Evolutionary conservation across 2,888 invertebrate species (phyloP).

Genomic region (Apamea anceps): DNA sequence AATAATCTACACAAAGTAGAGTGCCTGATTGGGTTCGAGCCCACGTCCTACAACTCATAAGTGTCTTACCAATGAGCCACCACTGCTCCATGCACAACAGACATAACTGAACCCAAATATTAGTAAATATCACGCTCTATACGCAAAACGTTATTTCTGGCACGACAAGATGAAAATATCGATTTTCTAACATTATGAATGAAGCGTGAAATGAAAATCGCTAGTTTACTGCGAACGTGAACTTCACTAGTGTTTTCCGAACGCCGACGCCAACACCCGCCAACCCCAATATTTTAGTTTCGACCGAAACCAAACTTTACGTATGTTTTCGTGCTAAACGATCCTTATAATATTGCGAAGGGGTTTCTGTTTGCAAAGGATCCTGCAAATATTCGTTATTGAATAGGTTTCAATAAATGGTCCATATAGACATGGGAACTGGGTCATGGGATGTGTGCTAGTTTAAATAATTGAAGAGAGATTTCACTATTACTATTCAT

Average conservation of each 20-base stretch:
- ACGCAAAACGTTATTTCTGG: slow-evolving; percentile 11
- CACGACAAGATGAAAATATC: slow-evolving; percentile 36
- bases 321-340: slow-evolving; percentile 37
- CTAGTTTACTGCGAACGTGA: slow-evolving; percentile 31
- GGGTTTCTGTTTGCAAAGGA: slow-evolving; percentile 47
- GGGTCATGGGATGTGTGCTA: not conserved
- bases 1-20: too few relatives aligned
- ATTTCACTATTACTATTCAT: not conserved
- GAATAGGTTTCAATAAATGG: slow-evolving; percentile 7
- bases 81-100: not conserved
- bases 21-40: too few relatives aligned
- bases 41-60: too few relatives aligned
- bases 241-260: slow-evolving; percentile 35
- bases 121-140: not conserved
- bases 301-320: slow-evolving; percentile 25
- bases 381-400: slow-evolving; percentile 30
- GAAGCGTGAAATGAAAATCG: slow-evolving; percentile 41
- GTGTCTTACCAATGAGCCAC: too few relatives aligned
- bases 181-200: slow-evolving; percentile 7
- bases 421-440: not conserved
- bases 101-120: not conserved
- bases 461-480: not conserved
- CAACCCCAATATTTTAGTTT: slow-evolving; percentile 27
- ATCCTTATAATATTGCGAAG: slow-evolving; percentile 23
- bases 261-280: slow-evolving; percentile 22